Evolutionary conservation across 2,113 vertebrate species (phyloP), one percentile per base, ranked within the genome.

Genomic region (Pelecanoides urinatrix): DNA sequence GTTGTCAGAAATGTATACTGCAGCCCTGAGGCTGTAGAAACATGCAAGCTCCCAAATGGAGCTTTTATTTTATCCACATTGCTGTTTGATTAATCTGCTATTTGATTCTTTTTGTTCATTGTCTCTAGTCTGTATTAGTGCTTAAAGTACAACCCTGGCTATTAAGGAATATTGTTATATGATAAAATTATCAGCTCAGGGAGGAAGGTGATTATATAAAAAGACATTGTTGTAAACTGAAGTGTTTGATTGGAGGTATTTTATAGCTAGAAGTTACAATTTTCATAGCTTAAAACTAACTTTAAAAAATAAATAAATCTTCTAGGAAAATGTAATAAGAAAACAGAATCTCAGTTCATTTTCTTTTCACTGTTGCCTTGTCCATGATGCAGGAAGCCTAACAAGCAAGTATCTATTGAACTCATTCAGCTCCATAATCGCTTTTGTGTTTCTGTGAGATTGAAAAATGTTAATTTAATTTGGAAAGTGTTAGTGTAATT

Each of bases 1-100:
- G 58, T 71, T 94, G 97, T 98, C 75, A 94, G 94, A 90, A 94
- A 82, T 8, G 59, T 92, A 92, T 87, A 94, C 36, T 63, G 11
- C 50, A 84, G 55, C 93, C 92, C 90, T n/a, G n/a, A 93, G 77
- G 58, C 66, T 93, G 22, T 11, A 91, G 70, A 94, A 96, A 97
- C 14, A 26, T 75, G n/a, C 73, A 88, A 90, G 85, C 13, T 94
- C 90, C 61, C 95, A 95, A 63, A 11, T 56, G 68, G 36, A 66
- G 70, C 29, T 82, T 86, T 84, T 82, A 32, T 45, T 78, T 96
- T 91, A 85, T n/a, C 74, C 81, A 74, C 13, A 34, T 73, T 75
- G 20, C 25, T 90, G 22, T 73, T 91, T 83, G 77, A 93, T 65
- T 62, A 95, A 80, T 94, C 47, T 73, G 34, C 26, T 86, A 30